phyloP scores from a whole-genome alignment of 2,113 vertebrate species.

The Stegastes partitus region DNA sequence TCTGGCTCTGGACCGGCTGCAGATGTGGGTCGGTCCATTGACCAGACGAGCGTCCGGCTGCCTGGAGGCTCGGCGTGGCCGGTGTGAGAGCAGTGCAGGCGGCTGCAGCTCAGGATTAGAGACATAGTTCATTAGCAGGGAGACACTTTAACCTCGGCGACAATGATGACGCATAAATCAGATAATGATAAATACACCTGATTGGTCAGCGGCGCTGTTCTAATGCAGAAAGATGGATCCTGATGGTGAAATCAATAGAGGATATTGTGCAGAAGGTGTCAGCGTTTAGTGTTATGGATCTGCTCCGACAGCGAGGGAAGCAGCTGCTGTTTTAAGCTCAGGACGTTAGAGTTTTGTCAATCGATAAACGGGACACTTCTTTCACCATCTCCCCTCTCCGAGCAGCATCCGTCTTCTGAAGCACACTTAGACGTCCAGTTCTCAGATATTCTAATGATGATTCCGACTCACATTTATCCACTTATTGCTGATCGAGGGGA shows the following conservation, averaged over 20 bases:
- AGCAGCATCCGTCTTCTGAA: slow-evolving; percentile 62
- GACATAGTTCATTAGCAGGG: slow-evolving; percentile 68
- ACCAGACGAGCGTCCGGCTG: no score
- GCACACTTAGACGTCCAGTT: slow-evolving; percentile 42
- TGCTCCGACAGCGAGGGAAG: slow-evolving; percentile 49
- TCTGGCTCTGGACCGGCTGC: no score
- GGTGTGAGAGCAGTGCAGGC: no score
- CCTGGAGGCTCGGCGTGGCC: no score
- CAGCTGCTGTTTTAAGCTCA: slow-evolving; percentile 63
- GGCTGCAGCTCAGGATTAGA: slow-evolving; percentile 45
- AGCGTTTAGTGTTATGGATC: slow-evolving; percentile 75
- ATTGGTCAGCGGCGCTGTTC: slow-evolving; percentile 68
- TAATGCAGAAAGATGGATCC: slow-evolving; percentile 80
- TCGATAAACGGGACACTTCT: slow-evolving; percentile 70
- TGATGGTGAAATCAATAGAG: slow-evolving; percentile 83
- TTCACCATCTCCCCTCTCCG: slow-evolving; percentile 55
- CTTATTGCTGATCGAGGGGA: slow-evolving; percentile 50
- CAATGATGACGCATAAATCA: slow-evolving; percentile 74
- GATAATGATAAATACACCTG: slow-evolving; percentile 54
- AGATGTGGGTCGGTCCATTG: no score
- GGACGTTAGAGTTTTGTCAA: slow-evolving; percentile 60
- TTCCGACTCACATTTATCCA: slow-evolving; percentile 42
- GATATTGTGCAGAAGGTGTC: slow-evolving; percentile 69
- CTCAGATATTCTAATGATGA: slow-evolving; percentile 51
- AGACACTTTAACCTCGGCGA: slow-evolving; percentile 56